phyloP scores from a whole-genome alignment of 2,888 invertebrate genomes.

The Stramonita haemastoma region DNA sequence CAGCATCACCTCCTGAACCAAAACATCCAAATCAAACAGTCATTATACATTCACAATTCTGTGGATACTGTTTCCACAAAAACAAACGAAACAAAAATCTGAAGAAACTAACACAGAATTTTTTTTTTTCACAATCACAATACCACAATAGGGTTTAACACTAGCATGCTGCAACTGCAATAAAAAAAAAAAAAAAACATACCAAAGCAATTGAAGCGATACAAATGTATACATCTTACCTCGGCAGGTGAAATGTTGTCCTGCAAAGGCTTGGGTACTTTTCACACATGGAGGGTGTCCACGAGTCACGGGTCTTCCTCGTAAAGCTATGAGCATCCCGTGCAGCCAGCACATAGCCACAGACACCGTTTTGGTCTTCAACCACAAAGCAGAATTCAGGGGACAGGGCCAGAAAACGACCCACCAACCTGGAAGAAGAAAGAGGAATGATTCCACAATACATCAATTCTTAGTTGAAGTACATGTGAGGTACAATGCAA shows the following conservation, averaged over 20 bases:
- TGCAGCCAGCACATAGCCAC: constrained; percentile 92
- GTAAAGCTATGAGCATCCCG: constrained; percentile 87
- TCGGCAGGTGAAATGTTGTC: constrained; percentile 76
- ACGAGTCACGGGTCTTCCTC: constrained; percentile 84
- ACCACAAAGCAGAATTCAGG: constrained; percentile 93
- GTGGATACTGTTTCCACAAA: too few species aligned
- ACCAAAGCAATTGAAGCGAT: too few species aligned
- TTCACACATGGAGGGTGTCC: constrained; percentile 90
- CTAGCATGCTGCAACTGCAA: too few species aligned
- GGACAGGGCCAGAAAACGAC: constrained; percentile 86
- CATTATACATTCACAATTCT: too few species aligned
- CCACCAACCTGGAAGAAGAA: constrained; percentile 82
- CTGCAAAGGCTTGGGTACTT: constrained; percentile 85
- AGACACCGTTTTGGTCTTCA: constrained; percentile 87
- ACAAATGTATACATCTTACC: constrained; percentile 54
- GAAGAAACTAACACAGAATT: too few species aligned
- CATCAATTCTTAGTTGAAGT: too few species aligned
- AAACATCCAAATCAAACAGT: background rate
- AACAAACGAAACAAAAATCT: too few species aligned
- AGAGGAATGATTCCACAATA: background rate
- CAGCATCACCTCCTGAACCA: constrained; percentile 69
- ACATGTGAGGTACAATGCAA: too few species aligned
- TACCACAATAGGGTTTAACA: too few species aligned
- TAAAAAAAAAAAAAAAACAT: too few species aligned
- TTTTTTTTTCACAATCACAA: too few species aligned